phyloP scores from a whole-genome alignment of 2,113 vertebrate species.

The Danio rerio region GRCz12tu NC_133198.1:21939001-21939500 shows the following conservation, averaged over 20 bases:
- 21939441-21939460: not conserved
- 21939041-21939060: not conserved
- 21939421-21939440: slow-evolving; percentile 3
- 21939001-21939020: not conserved
- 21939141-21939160: slow-evolving; percentile 40
- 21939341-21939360: slow-evolving; percentile 72
- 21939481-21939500: too few species aligned
- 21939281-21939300: slow-evolving; percentile 75
- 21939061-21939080: too few species aligned
- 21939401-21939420: slow-evolving; percentile 89
- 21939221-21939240: slow-evolving; percentile 67
- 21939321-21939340: slow-evolving; percentile 66
- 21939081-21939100: not conserved
- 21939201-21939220: slow-evolving; percentile 46
- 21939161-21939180: slow-evolving; percentile 57
- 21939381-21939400: slow-evolving; percentile 79
- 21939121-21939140: slow-evolving; percentile 61
- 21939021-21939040: slow-evolving; percentile 33
- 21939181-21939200: slow-evolving; percentile 68
- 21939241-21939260: slow-evolving; percentile 65
- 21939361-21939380: slow-evolving; percentile 75
- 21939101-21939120: not conserved
- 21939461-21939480: too few species aligned
- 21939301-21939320: slow-evolving; percentile 62
- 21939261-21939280: slow-evolving; percentile 62